phyloP scores from a whole-genome alignment of 2,888 invertebrate species.

The Galerucella pusilla region DNA sequence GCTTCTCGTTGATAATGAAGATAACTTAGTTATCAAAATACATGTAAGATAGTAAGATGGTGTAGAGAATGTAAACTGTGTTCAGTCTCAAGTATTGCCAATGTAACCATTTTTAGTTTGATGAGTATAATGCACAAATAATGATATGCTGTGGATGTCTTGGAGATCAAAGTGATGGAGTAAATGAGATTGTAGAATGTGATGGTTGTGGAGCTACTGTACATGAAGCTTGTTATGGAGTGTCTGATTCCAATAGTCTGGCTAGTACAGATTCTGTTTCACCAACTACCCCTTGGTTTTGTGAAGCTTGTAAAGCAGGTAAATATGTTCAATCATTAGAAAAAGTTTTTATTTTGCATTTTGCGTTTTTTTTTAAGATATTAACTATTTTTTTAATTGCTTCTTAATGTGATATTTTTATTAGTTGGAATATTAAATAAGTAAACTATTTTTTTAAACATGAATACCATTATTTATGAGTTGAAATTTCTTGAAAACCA shows the following conservation, averaged over 20 bases:
- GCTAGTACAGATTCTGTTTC: slow-evolving; percentile 94
- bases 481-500: too few species aligned
- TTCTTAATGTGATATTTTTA: too few species aligned
- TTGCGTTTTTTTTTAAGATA: too few species aligned
- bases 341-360: too few species aligned
- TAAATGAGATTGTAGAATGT: slow-evolving; percentile 97
- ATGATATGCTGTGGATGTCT: slow-evolving; percentile 93
- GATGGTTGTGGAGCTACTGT: slow-evolving; percentile 97
- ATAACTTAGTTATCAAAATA: too few species aligned
- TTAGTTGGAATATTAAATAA: too few species aligned
- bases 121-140: slow-evolving; percentile 70
- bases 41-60: too few species aligned
- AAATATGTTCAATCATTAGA: neutral
- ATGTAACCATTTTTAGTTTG: slow-evolving; percentile 47
- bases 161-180: slow-evolving; percentile 91
- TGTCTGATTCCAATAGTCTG: slow-evolving; percentile 90
- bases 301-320: slow-evolving; percentile 93
- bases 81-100: neutral
- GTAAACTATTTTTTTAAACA: too few species aligned
- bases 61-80: too few species aligned
- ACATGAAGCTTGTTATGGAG: slow-evolving; percentile 97
- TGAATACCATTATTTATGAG: too few species aligned
- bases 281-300: slow-evolving; percentile 99
- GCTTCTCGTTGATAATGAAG: too few species aligned
- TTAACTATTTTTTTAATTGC: too few species aligned